Percentiles rank a stretch among this genome's conserved stretches.
Evolutionary conservation across 2,888 invertebrate genomes (phyloP).

Genomic region (Phaedon cochleariae): DNA sequence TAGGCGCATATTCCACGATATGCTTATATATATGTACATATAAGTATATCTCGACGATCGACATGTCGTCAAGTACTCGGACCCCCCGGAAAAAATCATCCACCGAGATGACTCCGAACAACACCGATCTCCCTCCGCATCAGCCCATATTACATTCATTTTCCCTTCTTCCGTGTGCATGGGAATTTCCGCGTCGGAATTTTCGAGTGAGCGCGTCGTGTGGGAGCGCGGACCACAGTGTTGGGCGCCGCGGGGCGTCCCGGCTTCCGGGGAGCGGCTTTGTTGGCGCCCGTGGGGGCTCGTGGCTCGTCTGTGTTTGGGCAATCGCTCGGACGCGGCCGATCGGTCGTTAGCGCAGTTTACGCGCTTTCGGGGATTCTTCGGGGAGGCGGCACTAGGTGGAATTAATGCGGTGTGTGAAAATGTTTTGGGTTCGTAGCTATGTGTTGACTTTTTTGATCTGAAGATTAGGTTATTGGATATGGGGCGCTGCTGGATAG

Average conservation of each 20-base stretch:
- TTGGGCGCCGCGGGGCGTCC: slow-evolving; percentile 40
- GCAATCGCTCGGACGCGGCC: slow-evolving; percentile 21
- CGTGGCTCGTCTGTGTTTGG: slow-evolving; percentile 37
- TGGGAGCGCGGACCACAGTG: slow-evolving; percentile 54
- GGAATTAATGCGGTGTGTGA: slow-evolving; percentile 40
- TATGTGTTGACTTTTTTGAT: too few relatives aligned
- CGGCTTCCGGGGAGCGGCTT: slow-evolving; percentile 32
- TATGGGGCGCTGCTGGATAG: too few relatives aligned
- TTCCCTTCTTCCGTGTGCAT: slow-evolving; percentile 33
- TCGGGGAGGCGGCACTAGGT: slow-evolving; percentile 1
- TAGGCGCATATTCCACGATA: too few relatives aligned
- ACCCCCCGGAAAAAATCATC: neutral
- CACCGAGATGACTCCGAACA: neutral
- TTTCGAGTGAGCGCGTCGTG: slow-evolving; percentile 52
- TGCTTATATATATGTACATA: too few relatives aligned
- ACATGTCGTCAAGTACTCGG: neutral
- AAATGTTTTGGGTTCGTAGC: slow-evolving; percentile 8
- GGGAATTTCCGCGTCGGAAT: slow-evolving; percentile 40
- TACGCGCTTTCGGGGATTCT: slow-evolving; percentile 9
- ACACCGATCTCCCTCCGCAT: too few relatives aligned
- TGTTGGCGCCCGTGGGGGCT: slow-evolving; percentile 42
- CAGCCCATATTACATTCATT: too few relatives aligned
- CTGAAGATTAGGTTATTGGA: too few relatives aligned
- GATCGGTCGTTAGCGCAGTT: slow-evolving; percentile 26
- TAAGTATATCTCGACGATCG: too few relatives aligned